Conservation (phyloP, 2,113 vertebrate genomes). For the Carassius carassius region DNA sequence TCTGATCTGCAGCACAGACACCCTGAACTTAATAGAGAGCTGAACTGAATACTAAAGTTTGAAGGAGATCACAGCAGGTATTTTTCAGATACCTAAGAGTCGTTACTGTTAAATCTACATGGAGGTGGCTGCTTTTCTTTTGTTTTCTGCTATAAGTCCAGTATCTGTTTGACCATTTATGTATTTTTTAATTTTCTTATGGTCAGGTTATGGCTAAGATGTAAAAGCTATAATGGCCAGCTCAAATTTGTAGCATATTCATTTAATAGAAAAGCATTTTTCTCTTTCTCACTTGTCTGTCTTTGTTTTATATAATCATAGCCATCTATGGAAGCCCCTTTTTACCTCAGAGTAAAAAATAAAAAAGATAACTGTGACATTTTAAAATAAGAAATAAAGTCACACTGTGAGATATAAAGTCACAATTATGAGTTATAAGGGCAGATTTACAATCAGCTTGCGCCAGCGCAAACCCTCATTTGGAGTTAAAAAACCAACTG, state of each 20-base stretch:
- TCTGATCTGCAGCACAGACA: conserved; percentile 2
- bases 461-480: too few species aligned
- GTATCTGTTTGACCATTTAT: background rate
- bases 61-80: conserved; percentile 12
- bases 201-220: conserved; percentile 35
- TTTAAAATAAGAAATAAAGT: background rate
- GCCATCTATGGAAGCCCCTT: conserved; percentile 20
- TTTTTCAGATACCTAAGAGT: conserved; percentile 23
- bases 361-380: background rate
- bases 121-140: conserved; percentile 20
- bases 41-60: conserved; percentile 26
- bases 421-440: background rate
- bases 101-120: conserved; percentile 38
- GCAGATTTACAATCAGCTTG: too few species aligned
- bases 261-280: conserved; percentile 46
- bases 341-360: conserved; percentile 24
- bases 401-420: background rate
- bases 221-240: conserved; percentile 43
- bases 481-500: too few species aligned
- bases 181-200: conserved; percentile 3
- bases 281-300: conserved; percentile 47
- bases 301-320: conserved; percentile 16
- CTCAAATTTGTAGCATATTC: conserved; percentile 30
- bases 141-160: background rate
- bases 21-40: conserved; percentile 19